Evolutionary conservation across 1,140 invertebrate species (phyloP), one percentile per base, ranked within the genome.

Genomic region (Gonioctena quinquepunctata): DNA sequence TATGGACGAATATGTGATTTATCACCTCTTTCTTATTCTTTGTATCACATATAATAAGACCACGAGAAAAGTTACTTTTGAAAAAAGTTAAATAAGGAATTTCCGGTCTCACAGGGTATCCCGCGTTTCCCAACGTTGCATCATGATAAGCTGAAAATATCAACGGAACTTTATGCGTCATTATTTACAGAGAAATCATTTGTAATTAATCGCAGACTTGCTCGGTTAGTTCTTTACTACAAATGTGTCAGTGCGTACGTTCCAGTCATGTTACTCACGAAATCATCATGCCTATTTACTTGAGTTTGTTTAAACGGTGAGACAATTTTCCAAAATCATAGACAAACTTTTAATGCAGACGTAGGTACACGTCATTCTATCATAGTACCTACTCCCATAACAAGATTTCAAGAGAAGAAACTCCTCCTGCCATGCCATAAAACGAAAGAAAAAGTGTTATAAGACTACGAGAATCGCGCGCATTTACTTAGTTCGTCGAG

Each of bases 401-500:
- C n/a, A 42, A 42, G 16, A 42, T 42, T 13, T 42, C 8, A 4
- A n/a, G 33, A 42, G 33, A 42, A 4, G 16, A n/a, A 42, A 42
- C 13, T 42, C 33, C 11, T 42, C 13, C 33, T 42, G 13, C 33
- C 13, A 28, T 28, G 27, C 27, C 27, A 42, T 42, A 42, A 11
- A 13, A 42, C 16, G 33, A 57, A 57, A 57, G 54, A 57, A 57
- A 57, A 57, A 57, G 54, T 57, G 33, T 19, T 68, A 68, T 68
- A 68, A 61, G 48, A 27, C 66, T 33, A 7, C n/a, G 27, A n/a
- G 28, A 26, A 21, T 27, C 42, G 22, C 42, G 66, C 59, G 42
- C 66, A 48, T 60, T 59, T 60, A 49, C n/a, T 66, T 63, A 70
- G 69, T 70, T 60, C 54, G 23, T 57, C 63, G 52, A 28, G 28